Conservation (phyloP, 2,797 vertebrate species). For the Centropyge bicolor region DNA sequence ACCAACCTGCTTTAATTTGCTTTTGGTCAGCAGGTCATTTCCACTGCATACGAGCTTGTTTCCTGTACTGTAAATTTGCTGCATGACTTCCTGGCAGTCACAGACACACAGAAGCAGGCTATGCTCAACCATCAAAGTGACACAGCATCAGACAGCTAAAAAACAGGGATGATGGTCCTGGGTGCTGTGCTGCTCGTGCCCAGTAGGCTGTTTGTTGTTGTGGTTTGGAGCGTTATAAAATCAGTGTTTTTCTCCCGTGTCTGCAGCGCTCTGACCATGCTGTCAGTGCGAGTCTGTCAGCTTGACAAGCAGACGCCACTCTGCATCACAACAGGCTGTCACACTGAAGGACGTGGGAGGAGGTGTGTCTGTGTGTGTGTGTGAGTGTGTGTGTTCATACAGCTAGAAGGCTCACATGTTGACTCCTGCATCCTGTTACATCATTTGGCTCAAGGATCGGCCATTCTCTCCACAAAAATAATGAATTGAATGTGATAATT, state of each 20-base stretch:
- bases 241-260: constrained; percentile 66
- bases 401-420: constrained; percentile 67
- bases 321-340: constrained; percentile 81
- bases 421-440: constrained; percentile 72
- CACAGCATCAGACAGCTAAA: constrained; percentile 58
- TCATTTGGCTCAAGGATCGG: constrained; percentile 57
- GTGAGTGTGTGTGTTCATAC: constrained; percentile 39
- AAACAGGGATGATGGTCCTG: constrained; percentile 41
- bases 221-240: constrained; percentile 74
- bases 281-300: constrained; percentile 83
- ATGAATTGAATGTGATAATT: constrained; percentile 47
- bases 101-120: neutral
- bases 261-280: constrained; percentile 70
- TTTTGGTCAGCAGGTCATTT: constrained; percentile 28
- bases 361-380: constrained; percentile 46
- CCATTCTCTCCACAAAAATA: constrained; percentile 23
- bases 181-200: constrained; percentile 46
- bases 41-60: constrained; percentile 4
- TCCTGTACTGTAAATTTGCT: neutral
- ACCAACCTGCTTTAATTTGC: constrained; percentile 17
- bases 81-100: constrained; percentile 28
- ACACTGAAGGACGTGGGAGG: constrained; percentile 72
- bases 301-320: constrained; percentile 81
- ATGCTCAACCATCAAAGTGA: constrained; percentile 51
- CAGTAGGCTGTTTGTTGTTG: constrained; percentile 65